Evolutionary conservation across 2,113 vertebrate genomes (phyloP).

Genomic region (Pionites leucogaster): DNA sequence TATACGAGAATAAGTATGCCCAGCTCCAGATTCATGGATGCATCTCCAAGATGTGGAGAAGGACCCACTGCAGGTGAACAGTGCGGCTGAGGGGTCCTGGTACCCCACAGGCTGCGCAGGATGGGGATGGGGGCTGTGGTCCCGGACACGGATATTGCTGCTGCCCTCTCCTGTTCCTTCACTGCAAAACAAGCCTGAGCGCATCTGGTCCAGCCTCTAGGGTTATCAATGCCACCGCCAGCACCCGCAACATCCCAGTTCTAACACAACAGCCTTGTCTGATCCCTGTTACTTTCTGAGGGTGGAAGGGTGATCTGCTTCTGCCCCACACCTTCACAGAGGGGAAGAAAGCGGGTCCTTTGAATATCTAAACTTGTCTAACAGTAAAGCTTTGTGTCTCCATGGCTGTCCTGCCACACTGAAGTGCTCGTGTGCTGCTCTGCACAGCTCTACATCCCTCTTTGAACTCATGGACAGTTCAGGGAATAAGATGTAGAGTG

Average conservation of each 20-base stretch:
- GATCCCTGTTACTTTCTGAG: neutral
- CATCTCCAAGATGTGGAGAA: neutral
- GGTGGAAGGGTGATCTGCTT: neutral
- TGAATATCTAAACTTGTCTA: neutral
- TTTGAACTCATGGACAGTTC: neutral
- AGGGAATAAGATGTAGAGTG: neutral
- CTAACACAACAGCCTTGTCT: neutral
- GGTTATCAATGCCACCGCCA: neutral
- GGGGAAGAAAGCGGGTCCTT: neutral
- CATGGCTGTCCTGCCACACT: rapidly evolving
- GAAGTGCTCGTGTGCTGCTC: neutral
- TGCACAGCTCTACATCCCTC: neutral
- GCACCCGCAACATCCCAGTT: rapidly evolving
- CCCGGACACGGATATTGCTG: neutral
- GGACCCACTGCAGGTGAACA: neutral
- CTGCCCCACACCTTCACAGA: neutral
- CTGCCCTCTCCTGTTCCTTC: neutral
- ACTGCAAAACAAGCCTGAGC: neutral
- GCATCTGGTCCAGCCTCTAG: rapidly evolving
- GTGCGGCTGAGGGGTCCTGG: neutral
- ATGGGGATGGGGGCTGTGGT: rapidly evolving
- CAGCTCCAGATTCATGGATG: neutral
- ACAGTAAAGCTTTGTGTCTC: neutral
- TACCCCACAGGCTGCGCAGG: neutral
- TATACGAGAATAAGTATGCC: neutral